Evolutionary conservation across 1,140 invertebrate species (phyloP), one percentile per base, ranked within the genome.

Genomic region (Aphidius gifuensis): DNA sequence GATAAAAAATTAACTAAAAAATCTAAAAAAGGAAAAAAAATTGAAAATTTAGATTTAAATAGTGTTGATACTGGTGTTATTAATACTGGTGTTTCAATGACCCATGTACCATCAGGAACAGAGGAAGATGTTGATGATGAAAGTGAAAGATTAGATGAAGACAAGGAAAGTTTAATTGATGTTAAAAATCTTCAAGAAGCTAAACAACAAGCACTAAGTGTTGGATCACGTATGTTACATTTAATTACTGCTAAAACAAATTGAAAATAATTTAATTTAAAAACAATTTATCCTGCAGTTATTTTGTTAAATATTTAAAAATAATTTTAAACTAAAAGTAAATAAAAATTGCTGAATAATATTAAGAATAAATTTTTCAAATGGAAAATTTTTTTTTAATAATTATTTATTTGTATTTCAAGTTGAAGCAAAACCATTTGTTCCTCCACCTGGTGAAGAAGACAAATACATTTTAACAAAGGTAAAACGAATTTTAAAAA

Each of bases 401-500:
- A 9, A 44, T 6, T 44, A 7, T 44, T 44, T 9, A 40, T 11
- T 49, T 49, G 23, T 45, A 58, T 58, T 54, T 62, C 50, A 32
- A 64, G 59, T 66, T 0, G 50, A 50, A 50, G 46, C 53, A 6
- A 16, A 58, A 39, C 23, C 16, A 21, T 74, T 78, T 53, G 63
- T 66, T 6, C 79, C 78, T n/a, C 71, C 74, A 11, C 68, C 72
- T 0, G 77, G 72, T 48, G 72, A 81, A 58, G 84, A 87, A 74
- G 78, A 83, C 71, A 77, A 80, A 65, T 80, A 79, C 16, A 58
- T 77, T 43, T 58, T 77, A 5, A 73, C 67, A 16, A 78, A 77
- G 72, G 76, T 80, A 67, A 54, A 40, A 32, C 23, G 1, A 49
- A 5, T 38, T 6, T 44, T 38, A 5, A 16, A 43, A 32, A 45